Percentiles rank a stretch among this genome's conserved stretches.
Evolutionary conservation across 2,113 vertebrate species (phyloP).

Genomic region (Leiothrix lutea): DNA sequence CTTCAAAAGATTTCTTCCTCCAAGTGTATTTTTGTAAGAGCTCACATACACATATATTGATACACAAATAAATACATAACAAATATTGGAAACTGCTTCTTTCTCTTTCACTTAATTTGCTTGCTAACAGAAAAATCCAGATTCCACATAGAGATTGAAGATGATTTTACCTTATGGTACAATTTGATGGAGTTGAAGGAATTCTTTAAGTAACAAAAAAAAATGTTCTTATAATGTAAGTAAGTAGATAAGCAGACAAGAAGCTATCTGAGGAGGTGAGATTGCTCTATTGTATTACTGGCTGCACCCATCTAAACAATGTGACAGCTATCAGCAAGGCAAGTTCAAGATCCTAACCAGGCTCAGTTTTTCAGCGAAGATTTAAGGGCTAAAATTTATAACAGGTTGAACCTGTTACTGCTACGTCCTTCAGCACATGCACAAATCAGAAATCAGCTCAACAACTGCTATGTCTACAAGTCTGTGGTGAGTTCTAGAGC

Average conservation of each 20-base stretch:
- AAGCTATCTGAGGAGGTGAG: neutral
- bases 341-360: neutral
- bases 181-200: neutral
- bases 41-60: neutral
- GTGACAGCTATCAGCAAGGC: neutral
- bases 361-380: neutral
- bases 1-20: neutral
- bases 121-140: neutral
- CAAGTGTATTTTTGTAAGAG: neutral
- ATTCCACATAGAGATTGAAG: neutral
- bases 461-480: neutral
- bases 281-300: neutral
- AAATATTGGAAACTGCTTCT: neutral
- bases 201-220: neutral
- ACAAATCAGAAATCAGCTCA: neutral
- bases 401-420: neutral
- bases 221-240: neutral
- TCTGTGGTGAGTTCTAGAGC: neutral
- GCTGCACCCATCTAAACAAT: neutral
- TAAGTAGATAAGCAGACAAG: neutral
- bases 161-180: neutral
- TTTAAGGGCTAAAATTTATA: neutral
- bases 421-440: neutral
- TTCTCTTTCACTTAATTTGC: neutral
- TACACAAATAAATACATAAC: fast-evolving